These are phyloP conservation scores for Labeo catla DNA, from an alignment of 2,113 vertebrate species.

Conservation along the genomic window DNA sequence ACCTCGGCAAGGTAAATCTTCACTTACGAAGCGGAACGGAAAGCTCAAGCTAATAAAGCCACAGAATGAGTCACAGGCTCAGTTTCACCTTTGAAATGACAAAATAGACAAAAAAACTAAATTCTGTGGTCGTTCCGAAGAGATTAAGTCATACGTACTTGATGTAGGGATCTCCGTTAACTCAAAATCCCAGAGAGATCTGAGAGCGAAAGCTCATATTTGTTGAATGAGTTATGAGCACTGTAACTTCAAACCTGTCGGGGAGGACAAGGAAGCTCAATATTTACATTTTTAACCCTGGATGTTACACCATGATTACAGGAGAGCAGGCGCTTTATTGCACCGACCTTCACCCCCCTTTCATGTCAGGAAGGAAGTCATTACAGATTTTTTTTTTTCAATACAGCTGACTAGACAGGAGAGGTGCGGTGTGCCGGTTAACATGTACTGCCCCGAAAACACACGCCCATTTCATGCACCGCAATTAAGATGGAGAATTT, in stretches of 20 bases:
- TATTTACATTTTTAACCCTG: constrained; percentile 73
- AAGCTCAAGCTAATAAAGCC: constrained; percentile 22
- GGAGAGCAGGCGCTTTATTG: constrained; percentile 66
- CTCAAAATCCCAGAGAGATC: not conserved
- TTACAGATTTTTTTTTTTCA: constrained; percentile 69
- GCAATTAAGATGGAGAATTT: constrained; percentile 50
- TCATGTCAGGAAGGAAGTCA: constrained; percentile 80
- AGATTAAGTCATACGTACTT: constrained; percentile 34
- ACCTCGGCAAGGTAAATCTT: constrained; percentile 24
- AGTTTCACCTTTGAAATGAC: constrained; percentile 5
- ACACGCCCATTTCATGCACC: constrained; percentile 29
- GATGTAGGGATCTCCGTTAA: constrained; percentile 46
- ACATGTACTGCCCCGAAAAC: constrained; percentile 45
- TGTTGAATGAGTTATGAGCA: constrained; percentile 49
- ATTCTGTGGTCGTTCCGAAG: constrained; percentile 12
- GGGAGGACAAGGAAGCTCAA: constrained; percentile 67
- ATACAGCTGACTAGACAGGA: constrained; percentile 65
- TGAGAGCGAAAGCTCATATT: constrained; percentile 23
- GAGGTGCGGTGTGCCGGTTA: constrained; percentile 48
- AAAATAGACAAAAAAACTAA: constrained; percentile 20
- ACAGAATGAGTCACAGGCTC: constrained; percentile 25
- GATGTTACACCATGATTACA: constrained; percentile 71
- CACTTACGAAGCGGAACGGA: constrained; percentile 12
- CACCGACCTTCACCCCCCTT: constrained; percentile 68
- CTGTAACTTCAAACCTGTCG: constrained; percentile 65